Evolutionary conservation across 2,797 vertebrate species (phyloP).

Genomic region (Sarcophilus harrisii): DNA sequence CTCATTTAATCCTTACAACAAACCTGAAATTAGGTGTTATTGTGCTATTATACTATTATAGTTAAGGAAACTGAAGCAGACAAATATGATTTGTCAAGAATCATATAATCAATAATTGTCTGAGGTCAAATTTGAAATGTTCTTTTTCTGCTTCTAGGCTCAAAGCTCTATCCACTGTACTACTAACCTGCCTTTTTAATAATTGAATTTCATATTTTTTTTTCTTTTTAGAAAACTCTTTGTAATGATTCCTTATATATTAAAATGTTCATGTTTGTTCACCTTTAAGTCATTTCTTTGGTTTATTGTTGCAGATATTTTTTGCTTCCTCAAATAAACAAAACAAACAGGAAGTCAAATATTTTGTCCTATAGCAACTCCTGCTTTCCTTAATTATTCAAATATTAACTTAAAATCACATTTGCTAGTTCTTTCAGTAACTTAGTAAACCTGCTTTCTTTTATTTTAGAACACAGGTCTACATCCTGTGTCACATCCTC

Average conservation of each 20-base stretch:
- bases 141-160: neutral
- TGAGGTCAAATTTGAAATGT: neutral
- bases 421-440: neutral
- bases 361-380: neutral
- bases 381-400: neutral
- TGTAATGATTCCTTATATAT: neutral
- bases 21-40: neutral
- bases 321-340: neutral
- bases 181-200: neutral
- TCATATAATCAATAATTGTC: neutral
- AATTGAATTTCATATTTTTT: neutral
- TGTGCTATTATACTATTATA: too few relatives aligned
- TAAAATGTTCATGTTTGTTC: neutral
- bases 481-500: too few relatives aligned
- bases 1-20: neutral
- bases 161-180: neutral
- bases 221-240: neutral
- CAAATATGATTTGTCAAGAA: neutral
- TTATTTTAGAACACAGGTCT: too few relatives aligned
- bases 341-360: neutral
- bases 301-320: neutral
- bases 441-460: too few relatives aligned
- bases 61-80: neutral
- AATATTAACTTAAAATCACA: neutral
- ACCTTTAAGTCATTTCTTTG: neutral